phyloP scores from a whole-genome alignment of 2,113 vertebrate species.

The Pipa parva region DNA sequence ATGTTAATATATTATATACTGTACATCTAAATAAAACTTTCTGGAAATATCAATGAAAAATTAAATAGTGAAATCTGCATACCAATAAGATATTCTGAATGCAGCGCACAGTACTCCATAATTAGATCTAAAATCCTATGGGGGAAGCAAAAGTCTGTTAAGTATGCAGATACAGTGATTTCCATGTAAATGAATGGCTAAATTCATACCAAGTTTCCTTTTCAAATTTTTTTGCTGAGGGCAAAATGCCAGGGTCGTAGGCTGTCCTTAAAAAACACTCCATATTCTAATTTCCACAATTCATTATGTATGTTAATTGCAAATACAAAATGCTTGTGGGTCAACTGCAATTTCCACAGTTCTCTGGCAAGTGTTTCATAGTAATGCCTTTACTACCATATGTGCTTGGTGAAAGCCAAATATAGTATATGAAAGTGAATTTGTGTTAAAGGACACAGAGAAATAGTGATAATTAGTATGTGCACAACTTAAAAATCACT shows the following conservation, averaged over 20 bases:
- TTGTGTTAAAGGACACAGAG: too few species aligned
- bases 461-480: too few species aligned
- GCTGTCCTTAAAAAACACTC: constrained; percentile 42
- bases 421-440: too few species aligned
- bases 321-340: constrained; percentile 38
- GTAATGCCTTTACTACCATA: too few species aligned
- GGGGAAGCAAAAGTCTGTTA: constrained; percentile 29
- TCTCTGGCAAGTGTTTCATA: neutral
- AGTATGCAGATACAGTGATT: constrained; percentile 42
- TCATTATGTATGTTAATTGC: constrained; percentile 39
- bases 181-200: constrained; percentile 42
- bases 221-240: constrained; percentile 29
- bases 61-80: constrained; percentile 34
- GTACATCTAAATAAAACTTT: constrained; percentile 21
- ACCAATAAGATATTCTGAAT: constrained; percentile 32
- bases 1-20: neutral
- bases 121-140: constrained; percentile 36
- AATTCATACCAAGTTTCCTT: constrained; percentile 28
- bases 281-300: constrained; percentile 41
- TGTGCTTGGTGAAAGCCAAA: too few species aligned
- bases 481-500: too few species aligned
- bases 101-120: constrained; percentile 29
- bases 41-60: constrained; percentile 37
- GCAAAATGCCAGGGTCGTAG: constrained; percentile 40
- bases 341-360: constrained; percentile 25